Evolutionary conservation across 1,140 invertebrate species (phyloP), one percentile per base, ranked within the genome.

Genomic region (Trichonephila clavipes): DNA sequence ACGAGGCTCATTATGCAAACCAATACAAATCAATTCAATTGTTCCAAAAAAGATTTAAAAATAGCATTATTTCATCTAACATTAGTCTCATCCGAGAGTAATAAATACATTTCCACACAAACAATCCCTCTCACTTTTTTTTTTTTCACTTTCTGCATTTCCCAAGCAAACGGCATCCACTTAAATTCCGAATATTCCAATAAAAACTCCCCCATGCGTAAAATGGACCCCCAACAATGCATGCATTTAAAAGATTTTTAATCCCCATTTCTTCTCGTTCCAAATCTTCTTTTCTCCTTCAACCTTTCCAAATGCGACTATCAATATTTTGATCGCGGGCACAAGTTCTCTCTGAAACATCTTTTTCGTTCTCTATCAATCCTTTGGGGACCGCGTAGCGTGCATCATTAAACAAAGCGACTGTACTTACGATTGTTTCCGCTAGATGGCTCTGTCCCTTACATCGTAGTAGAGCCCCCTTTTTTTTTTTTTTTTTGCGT

Each of bases 371-470:
- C 21, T n/a, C n/a, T 40, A 21, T 59, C 40, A 12, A 2, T 28
- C 51, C 51, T 59, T 58, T n/a, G 40, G 40, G 64, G 18, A 64
- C 10, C 59, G 40, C 19, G 40, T 51, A 24, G 24, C 14, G 2
- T 40, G 87, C 87, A 40, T 88, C 87, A 88, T 88, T 88, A 88
- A 44, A 62, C 87, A 88, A 88, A 64, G 62, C 19, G 34, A 58
- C 85, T 21, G 85, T 28, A 44, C 62, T 88, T 88, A 19, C n/a
- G 34, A 58, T 64, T 40, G 40, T 21, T 88, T 88, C 87, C 87
- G 87, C 34, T 18, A 88, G 87, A 88, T 88, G 87, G 87, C 87
- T 28, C 87, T 28, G 34, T 40, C 28, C 10, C 51, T 12, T 12
- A 7, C 44, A 59, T 59, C 82, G 18, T 16, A 83, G 1, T n/a